Base-by-base conservation (phyloP, 2,888 invertebrate genomes). In the Nudaria mundana region DNA sequence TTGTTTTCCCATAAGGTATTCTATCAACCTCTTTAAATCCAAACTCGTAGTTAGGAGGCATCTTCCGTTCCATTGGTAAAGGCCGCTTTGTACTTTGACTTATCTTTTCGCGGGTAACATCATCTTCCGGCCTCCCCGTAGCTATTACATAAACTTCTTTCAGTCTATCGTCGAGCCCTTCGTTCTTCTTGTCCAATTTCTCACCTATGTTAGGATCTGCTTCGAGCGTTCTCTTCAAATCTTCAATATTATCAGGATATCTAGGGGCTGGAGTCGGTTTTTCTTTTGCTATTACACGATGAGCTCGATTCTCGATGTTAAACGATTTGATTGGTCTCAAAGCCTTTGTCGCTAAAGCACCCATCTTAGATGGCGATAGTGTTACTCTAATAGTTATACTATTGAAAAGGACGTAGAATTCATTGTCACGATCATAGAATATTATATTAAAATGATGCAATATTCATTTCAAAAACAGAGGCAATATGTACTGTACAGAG, bases 231-330 rank as follows among this genome's bases (percentile, higher is more conserved):
- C 91, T 86, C 60, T 94, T 90, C 61, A 93, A 85, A 71, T 93
- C 92, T 57, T 90, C 86, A 26, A 91, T 52, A 50, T 92, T 92
- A 1, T 90, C 79, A 14, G 91, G 88, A 72, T 92, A 91, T 63
- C 81, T 90, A 0, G 96, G 96, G n/a, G 96, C 95, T 16, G 92
- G 90, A 3, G 87, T 90, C 8, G 86, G 87, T 68, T 94, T 94
- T 29, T 92, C 91, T 67, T 89, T 89, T 0, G 92, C 90, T 52
- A 96, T 91, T 12, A 93, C 77, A 60, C 92, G 92, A 60, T 93
- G 92, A 15, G 94, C 95, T 48, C 96, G 91, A 74, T 91, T 93
- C 71, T 95, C 95, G 2, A 94, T 90, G 77, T 96, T 95, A 60
- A 92, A 94, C 15, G 92, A 91, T 69, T 91, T 91, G 10, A 90